Conservation (phyloP, 2,113 vertebrate genomes). For the Calcarius ornatus region DNA sequence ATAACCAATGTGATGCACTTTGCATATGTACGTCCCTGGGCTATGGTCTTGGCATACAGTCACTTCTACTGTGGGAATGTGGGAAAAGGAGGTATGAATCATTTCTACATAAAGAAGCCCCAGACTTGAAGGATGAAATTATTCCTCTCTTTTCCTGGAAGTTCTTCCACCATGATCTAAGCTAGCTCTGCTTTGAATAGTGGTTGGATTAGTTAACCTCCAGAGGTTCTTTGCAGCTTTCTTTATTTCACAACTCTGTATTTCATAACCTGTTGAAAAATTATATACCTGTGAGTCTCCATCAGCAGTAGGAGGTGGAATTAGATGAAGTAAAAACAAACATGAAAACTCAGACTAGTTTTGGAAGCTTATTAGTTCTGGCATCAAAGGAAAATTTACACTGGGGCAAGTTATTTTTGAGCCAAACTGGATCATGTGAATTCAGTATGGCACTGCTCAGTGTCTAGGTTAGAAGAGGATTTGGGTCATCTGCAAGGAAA, state of each 20-base stretch:
- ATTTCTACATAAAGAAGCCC: neutral
- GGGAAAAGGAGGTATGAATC: neutral
- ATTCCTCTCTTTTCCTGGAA: neutral
- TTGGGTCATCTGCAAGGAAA: neutral
- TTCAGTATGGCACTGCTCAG: neutral
- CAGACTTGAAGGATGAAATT: neutral
- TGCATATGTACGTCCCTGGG: neutral
- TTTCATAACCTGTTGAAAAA: neutral
- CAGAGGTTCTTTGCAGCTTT: neutral
- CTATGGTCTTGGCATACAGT: neutral
- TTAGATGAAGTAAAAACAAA: neutral
- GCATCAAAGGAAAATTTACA: neutral
- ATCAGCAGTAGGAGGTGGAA: neutral
- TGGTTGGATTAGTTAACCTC: neutral
- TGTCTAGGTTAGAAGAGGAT: neutral
- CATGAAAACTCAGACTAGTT: neutral
- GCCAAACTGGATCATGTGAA: neutral
- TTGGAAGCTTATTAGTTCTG: neutral
- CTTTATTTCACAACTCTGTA: neutral
- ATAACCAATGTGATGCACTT: neutral
- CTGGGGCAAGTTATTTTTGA: neutral
- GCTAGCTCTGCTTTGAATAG: neutral
- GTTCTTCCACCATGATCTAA: neutral
- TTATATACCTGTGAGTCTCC: neutral
- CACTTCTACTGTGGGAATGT: neutral